phyloP scores from a whole-genome alignment of 2,113 vertebrate genomes.

The Balaenoptera acutorostrata region DNA sequence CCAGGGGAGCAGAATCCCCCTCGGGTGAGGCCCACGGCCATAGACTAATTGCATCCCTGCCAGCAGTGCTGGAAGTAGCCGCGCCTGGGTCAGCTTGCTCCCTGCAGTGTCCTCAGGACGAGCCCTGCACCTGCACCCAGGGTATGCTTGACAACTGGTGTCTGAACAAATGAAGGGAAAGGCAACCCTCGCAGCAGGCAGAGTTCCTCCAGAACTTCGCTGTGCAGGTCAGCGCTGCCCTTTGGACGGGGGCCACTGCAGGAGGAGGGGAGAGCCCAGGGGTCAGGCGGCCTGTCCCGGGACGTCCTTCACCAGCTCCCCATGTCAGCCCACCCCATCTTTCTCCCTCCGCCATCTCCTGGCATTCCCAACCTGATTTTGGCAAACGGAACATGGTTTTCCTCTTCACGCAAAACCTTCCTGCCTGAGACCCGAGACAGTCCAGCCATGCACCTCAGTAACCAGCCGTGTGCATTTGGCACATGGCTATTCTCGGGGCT shows the following conservation, averaged over 20 bases:
- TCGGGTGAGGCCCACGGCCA: neutral
- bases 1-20: neutral
- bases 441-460: neutral
- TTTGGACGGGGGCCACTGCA: neutral
- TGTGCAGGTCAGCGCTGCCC: neutral
- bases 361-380: neutral
- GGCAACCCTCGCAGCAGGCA: neutral
- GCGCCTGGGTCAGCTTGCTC: too few relatives aligned
- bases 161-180: neutral
- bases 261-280: neutral
- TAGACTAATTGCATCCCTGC: neutral
- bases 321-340: neutral
- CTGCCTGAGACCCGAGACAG: neutral
- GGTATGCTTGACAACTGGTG: neutral
- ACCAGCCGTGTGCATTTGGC: neutral
- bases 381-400: neutral
- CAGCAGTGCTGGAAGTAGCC: neutral
- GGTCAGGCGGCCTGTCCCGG: neutral
- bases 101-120: neutral
- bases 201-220: neutral
- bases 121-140: neutral
- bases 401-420: neutral
- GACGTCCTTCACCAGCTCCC: neutral
- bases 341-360: neutral
- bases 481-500: neutral